Evolutionary conservation across 2,888 invertebrate genomes (phyloP).

Genomic region (Tillus elongatus): DNA sequence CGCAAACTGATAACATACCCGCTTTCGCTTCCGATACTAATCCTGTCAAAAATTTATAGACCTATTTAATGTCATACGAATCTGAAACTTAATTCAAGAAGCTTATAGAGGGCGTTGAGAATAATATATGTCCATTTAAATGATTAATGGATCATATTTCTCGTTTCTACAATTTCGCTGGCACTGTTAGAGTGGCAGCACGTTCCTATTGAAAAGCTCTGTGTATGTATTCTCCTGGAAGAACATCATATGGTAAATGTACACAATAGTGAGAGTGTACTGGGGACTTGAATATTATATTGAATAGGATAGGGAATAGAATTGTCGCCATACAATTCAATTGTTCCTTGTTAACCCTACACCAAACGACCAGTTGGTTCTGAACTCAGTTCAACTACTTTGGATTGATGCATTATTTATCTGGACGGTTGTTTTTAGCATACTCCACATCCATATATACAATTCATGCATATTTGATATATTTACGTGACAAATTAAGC

Average conservation of each 20-base stretch:
- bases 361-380: constrained; percentile 28
- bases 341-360: constrained; percentile 44
- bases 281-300: constrained; percentile 37
- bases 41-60: no score
- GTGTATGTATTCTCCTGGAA: no score
- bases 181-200: no score
- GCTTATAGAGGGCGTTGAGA: no score
- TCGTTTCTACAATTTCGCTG: no score
- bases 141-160: no score
- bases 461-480: constrained; percentile 43
- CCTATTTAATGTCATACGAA: no score
- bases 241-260: constrained; percentile 40
- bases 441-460: constrained; percentile 37
- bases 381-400: constrained; percentile 12
- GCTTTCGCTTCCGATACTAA: no score
- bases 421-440: constrained; percentile 29
- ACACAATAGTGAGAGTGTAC: constrained; percentile 30
- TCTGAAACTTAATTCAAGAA: no score
- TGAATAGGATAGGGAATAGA: constrained; percentile 36
- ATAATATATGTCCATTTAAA: no score
- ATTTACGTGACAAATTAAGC: constrained; percentile 42
- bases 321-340: constrained; percentile 39
- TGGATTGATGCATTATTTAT: constrained; percentile 16
- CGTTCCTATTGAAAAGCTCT: no score
- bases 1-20: no score